Conservation (phyloP, 2,797 vertebrate species). For the Trichosurus vulpecula region DNA sequence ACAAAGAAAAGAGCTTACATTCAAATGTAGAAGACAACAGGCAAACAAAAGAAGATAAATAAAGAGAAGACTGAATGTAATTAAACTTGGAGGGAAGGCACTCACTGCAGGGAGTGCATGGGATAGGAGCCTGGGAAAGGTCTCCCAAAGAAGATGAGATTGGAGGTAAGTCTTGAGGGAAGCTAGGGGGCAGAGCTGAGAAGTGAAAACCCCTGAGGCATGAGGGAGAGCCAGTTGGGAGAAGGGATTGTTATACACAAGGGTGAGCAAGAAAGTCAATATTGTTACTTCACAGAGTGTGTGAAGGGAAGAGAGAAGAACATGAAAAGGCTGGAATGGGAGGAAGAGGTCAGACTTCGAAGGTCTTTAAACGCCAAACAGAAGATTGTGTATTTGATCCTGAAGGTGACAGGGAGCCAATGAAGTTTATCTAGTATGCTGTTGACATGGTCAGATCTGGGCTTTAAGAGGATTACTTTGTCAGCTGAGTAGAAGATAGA, state of each 20-base stretch:
- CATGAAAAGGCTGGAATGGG: not conserved
- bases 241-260: not conserved
- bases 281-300: not conserved
- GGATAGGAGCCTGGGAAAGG: not conserved
- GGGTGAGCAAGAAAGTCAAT: not conserved
- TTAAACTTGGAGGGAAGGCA: not conserved
- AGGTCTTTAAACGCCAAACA: not conserved
- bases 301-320: not conserved
- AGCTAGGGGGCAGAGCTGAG: not conserved
- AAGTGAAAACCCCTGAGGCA: not conserved
- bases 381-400: too few species aligned
- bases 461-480: not conserved
- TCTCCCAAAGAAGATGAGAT: not conserved
- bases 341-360: not conserved
- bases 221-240: too few species aligned
- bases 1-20: not conserved
- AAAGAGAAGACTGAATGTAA: not conserved
- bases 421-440: not conserved
- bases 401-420: not conserved
- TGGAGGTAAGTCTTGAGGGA: not conserved
- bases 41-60: not conserved
- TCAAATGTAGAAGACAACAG: not conserved
- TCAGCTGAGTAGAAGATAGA: not conserved
- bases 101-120: not conserved
- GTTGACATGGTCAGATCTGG: not conserved